These are phyloP conservation scores for Lanius collurio DNA, from an alignment of 2,113 vertebrate species.

Conservation along the genomic window DNA sequence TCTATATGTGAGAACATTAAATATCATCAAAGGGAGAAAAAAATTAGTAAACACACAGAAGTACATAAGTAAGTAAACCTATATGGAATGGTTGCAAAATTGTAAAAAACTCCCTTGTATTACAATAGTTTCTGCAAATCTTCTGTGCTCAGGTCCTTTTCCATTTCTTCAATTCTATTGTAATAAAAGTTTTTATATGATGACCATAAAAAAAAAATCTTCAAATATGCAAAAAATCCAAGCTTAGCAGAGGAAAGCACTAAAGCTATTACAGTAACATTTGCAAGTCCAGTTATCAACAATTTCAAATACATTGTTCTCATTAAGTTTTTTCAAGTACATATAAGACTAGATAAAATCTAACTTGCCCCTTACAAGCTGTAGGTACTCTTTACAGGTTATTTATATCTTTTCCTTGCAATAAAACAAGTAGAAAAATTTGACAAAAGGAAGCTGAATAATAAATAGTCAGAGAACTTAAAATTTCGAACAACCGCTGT, in stretches of 20 bases:
- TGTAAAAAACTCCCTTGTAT: neutral
- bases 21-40: neutral
- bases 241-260: neutral
- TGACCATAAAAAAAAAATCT: neutral
- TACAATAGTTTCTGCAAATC: neutral
- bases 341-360: neutral
- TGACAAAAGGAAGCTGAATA: neutral
- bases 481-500: neutral
- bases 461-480: neutral
- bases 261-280: neutral
- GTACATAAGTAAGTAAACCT: fast-evolving
- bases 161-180: neutral
- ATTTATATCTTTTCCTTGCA: neutral
- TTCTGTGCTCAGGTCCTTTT: neutral
- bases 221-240: neutral
- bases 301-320: neutral
- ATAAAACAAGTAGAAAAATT: neutral
- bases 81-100: neutral
- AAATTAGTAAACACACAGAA: neutral
- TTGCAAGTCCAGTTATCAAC: neutral
- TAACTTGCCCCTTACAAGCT: neutral
- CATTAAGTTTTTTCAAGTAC: neutral
- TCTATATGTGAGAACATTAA: neutral
- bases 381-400: neutral
- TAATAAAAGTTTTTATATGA: neutral